Evolutionary conservation across 2,888 invertebrate genomes (phyloP).

Genomic region (Thereva unica): DNA sequence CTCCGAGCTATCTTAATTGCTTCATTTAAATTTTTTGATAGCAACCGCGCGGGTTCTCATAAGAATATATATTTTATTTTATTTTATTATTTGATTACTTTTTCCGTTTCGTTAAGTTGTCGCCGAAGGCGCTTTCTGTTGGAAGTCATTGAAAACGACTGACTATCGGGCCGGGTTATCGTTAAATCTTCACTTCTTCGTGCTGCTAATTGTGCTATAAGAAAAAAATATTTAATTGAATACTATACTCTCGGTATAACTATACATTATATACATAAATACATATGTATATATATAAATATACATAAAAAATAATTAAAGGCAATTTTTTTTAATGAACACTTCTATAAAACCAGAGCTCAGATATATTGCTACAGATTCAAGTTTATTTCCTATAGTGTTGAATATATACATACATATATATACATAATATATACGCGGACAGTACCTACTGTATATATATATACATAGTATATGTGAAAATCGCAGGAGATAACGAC

Average conservation of each 20-base stretch:
- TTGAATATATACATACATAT: too few species aligned
- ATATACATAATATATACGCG: too few species aligned
- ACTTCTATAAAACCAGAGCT: too few species aligned
- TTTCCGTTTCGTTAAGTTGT: too few species aligned
- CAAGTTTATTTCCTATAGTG: too few species aligned
- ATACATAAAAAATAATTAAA: background rate
- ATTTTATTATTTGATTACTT: too few species aligned
- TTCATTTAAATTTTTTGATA: slow-evolving; percentile 28
- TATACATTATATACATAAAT: background rate
- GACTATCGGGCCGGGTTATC: slow-evolving; percentile 24
- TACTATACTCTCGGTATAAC: background rate
- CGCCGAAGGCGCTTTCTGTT: background rate
- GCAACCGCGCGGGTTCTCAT: background rate
- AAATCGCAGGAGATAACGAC: slow-evolving; percentile 26
- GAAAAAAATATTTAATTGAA: slow-evolving; percentile 28
- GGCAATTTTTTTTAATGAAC: too few species aligned
- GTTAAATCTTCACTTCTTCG: slow-evolving; percentile 3
- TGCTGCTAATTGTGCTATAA: slow-evolving; percentile 31
- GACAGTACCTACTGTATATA: background rate
- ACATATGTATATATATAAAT: slow-evolving; percentile 1
- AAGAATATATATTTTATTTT: too few species aligned
- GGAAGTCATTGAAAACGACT: slow-evolving; percentile 21
- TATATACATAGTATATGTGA: slow-evolving; percentile 14
- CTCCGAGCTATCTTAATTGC: slow-evolving; percentile 2
- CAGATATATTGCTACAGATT: too few species aligned